Evolutionary conservation across 2,797 vertebrate species (phyloP).

Genomic region (Crenichthys baileyi): DNA sequence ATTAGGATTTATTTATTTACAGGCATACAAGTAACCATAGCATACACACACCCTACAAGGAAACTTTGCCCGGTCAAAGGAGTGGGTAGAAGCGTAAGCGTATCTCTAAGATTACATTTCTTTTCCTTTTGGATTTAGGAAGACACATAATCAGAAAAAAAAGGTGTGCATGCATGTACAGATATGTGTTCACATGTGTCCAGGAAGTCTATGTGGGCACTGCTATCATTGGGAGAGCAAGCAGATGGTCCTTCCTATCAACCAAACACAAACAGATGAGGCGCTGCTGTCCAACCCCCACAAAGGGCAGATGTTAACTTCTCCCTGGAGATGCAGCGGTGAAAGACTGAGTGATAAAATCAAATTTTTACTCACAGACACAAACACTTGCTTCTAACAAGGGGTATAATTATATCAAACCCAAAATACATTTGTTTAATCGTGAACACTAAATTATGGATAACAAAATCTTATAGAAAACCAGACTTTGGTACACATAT

Average conservation of each 20-base stretch:
- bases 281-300: constrained; percentile 56
- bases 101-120: neutral
- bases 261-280: constrained; percentile 78
- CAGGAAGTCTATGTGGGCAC: constrained; percentile 50
- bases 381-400: constrained; percentile 10
- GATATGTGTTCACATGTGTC: constrained; percentile 20
- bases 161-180: neutral
- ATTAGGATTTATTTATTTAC: too few species aligned
- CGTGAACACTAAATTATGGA: neutral
- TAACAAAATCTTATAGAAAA: neutral
- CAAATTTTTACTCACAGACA: neutral
- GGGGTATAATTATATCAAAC: constrained; percentile 1
- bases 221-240: constrained; percentile 62
- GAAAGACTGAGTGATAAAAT: constrained; percentile 49
- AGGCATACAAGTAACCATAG: too few species aligned
- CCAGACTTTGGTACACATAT: constrained; percentile 1
- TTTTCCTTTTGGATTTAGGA: neutral
- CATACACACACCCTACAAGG: too few species aligned
- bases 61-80: too few species aligned
- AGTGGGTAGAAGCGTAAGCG: too few species aligned
- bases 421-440: neutral
- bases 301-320: constrained; percentile 73
- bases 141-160: neutral
- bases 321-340: constrained; percentile 64
- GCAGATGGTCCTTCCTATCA: constrained; percentile 73